These are phyloP conservation scores for Archips xylosteana DNA, from an alignment of 2,888 invertebrate genomes.

Conservation along the genomic window DNA sequence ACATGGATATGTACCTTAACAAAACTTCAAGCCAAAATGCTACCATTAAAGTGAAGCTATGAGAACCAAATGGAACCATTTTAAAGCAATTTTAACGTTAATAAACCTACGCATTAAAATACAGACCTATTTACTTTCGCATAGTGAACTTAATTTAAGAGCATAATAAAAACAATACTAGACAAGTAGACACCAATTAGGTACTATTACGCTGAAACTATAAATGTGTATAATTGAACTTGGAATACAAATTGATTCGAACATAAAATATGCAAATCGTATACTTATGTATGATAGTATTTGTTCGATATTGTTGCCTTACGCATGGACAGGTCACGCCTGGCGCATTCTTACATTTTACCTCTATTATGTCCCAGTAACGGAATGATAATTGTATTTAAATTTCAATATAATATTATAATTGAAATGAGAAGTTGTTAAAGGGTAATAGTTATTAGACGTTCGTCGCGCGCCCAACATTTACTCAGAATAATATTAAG, in stretches of 20 bases:
- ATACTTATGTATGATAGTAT: slow-evolving; percentile 16
- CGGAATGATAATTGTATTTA: slow-evolving; percentile 6
- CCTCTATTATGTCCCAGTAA: slow-evolving; percentile 5
- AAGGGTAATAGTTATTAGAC: background rate
- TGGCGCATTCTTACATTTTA: slow-evolving; percentile 26
- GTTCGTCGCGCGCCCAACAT: background rate
- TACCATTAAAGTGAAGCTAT: too few species aligned
- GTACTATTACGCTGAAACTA: slow-evolving; percentile 1
- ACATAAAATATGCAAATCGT: slow-evolving; percentile 24
- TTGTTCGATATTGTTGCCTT: slow-evolving; percentile 7
- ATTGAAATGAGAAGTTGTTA: slow-evolving; percentile 9
- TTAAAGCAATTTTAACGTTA: background rate
- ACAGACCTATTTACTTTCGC: background rate
- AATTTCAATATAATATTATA: slow-evolving; percentile 2
- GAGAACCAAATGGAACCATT: too few species aligned
- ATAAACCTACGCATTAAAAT: background rate
- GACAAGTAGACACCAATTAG: background rate
- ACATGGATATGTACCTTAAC: too few species aligned
- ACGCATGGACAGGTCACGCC: slow-evolving; percentile 29
- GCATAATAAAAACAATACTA: background rate
- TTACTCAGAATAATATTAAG: too few species aligned
- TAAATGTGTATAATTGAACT: slow-evolving; percentile 10
- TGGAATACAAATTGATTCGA: slow-evolving; percentile 16
- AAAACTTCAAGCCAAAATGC: too few species aligned
- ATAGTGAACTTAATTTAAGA: background rate